phyloP scores from a whole-genome alignment of 2,888 invertebrate species.

The Eristalis pertinax region DNA sequence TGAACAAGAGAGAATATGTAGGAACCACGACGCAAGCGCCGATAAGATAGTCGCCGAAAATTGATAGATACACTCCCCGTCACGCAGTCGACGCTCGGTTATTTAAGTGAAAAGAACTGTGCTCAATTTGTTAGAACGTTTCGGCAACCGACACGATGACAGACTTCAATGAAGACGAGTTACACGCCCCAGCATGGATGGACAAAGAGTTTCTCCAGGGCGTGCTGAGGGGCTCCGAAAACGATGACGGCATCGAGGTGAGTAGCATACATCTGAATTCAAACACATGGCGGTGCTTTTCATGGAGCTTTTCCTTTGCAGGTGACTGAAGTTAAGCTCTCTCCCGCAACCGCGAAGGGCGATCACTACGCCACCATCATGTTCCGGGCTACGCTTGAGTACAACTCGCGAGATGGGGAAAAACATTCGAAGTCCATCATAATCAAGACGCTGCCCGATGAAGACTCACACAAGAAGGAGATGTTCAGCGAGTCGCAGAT shows the following conservation, averaged over 20 bases:
- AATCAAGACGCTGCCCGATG: conserved; percentile 69
- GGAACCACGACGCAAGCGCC: neutral
- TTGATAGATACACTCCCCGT: neutral
- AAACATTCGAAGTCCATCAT: conserved; percentile 56
- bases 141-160: neutral
- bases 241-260: conserved; percentile 34
- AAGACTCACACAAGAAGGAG: conserved; percentile 66
- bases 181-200: conserved; percentile 74
- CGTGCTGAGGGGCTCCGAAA: conserved; percentile 62
- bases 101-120: neutral
- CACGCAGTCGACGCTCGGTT: neutral
- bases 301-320: neutral
- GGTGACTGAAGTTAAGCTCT: conserved; percentile 16
- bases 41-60: neutral
- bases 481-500: conserved; percentile 40
- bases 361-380: conserved; percentile 74
- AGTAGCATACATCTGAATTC: neutral
- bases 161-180: conserved; percentile 72
- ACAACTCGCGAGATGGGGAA: neutral
- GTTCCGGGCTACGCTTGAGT: conserved; percentile 67
- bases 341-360: conserved; percentile 70
- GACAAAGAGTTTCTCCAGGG: conserved; percentile 67
- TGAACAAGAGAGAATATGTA: neutral
- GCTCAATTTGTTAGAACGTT: neutral
- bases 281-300: neutral